Percentiles rank a stretch among this genome's conserved stretches.
Evolutionary conservation across 2,888 invertebrate genomes (phyloP).

Genomic region (Galerucella pusilla): DNA sequence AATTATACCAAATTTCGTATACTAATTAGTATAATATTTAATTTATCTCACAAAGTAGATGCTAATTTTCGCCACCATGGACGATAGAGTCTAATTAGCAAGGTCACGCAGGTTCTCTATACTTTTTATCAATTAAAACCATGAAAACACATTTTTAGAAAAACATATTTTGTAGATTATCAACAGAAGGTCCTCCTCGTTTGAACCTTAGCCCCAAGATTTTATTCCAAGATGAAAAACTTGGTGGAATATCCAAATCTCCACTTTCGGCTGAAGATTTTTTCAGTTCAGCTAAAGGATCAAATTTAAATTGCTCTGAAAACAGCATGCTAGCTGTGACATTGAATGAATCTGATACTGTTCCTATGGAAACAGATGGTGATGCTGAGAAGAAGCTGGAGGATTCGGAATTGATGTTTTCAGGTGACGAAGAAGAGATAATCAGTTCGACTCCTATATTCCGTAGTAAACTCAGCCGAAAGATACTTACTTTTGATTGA

Average conservation of each 20-base stretch:
- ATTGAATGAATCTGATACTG: conserved; percentile 22
- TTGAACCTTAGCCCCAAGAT: conserved; percentile 21
- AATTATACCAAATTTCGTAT: too few relatives aligned
- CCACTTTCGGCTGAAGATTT: conserved; percentile 19
- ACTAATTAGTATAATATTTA: too few relatives aligned
- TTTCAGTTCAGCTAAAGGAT: conserved; percentile 21
- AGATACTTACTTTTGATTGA: conserved; percentile 23
- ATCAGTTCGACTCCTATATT: conserved; percentile 42
- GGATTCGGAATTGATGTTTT: conserved; percentile 15
- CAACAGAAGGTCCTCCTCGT: conserved; percentile 6
- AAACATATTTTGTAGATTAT: conserved; percentile 12
- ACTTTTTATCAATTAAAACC: too few relatives aligned
- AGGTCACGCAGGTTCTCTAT: too few relatives aligned
- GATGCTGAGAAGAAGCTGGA: conserved; percentile 12
- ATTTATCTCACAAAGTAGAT: too few relatives aligned
- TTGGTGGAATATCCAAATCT: neutral
- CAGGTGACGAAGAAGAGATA: conserved; percentile 30
- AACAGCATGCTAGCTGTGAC: conserved; percentile 31
- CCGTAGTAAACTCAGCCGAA: conserved; percentile 22
- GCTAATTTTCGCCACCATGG: too few relatives aligned
- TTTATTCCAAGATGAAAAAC: conserved; percentile 16
- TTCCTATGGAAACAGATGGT: conserved; percentile 22
- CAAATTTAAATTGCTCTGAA: conserved; percentile 20
- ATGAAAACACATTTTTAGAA: neutral
- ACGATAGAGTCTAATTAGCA: too few relatives aligned